Evolutionary conservation across 1,140 invertebrate genomes (phyloP), one percentile per base, ranked within the genome.

Genomic region (Anoplophora glabripennis): DNA sequence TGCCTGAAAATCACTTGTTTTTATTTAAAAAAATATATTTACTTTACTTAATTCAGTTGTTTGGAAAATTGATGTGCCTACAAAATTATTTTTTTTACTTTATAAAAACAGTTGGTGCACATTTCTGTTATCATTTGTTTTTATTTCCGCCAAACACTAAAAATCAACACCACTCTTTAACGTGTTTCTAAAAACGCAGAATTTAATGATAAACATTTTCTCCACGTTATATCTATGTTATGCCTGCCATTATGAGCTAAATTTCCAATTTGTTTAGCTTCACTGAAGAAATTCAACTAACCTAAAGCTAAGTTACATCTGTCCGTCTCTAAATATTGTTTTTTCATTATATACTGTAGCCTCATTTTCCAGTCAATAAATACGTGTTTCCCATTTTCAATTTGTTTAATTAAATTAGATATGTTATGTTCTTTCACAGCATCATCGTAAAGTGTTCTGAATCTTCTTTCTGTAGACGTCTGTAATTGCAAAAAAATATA

Each of bases 281-380:
- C 3, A 3, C 21, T n/a, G n/a, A 28, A 48, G 47, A 33, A 33
- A 53, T 71, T 34, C 62, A 15, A 48, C 69, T 70, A 74, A 86
- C 86, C 86, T 7, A 91, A 70, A 1, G 85, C 80, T 69, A 88
- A 89, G 61, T 87, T 83, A 64, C 90, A 92, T 28, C 68, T 73
- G n/a, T 84, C 83, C 1, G 80, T 86, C 18, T 69, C 67, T 4
- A 84, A 59, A 55, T 84, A 84, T 54, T 84, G 82, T 1, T 79
- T 81, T 63, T 83, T 83, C 84, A 89, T 88, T 4, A 86, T 72
- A 64, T 81, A 86, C 53, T 85, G 80, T 0, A 93, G 76, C 8
- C 86, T 86, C 7, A 87, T 84, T 66, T 85, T 86, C 88, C 91
- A 92, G 65, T 93, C 89, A n/a, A 93, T 84, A 40, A 89, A 81